phyloP scores from a whole-genome alignment of 2,113 vertebrate genomes.

The Crotalus tigris region DNA sequence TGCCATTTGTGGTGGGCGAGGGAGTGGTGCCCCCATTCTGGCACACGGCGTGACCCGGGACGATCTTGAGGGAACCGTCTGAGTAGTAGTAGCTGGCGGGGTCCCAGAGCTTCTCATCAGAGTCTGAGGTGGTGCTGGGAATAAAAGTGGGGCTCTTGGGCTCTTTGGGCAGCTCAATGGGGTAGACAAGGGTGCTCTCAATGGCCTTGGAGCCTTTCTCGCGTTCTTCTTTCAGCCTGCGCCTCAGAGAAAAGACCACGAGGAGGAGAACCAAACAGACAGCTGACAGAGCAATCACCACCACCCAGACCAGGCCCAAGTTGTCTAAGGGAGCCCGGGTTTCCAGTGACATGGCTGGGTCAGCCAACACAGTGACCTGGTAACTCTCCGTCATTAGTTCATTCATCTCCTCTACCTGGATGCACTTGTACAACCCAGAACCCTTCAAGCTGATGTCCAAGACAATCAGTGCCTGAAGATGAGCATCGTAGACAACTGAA shows the following conservation, averaged over 20 bases:
- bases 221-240: slow-evolving; percentile 83
- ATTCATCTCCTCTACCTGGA: slow-evolving; percentile 83
- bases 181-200: slow-evolving; percentile 91
- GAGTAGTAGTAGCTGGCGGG: slow-evolving; percentile 93
- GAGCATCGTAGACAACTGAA: slow-evolving; percentile 73
- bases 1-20: slow-evolving; percentile 73
- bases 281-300: slow-evolving; percentile 85
- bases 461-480: slow-evolving; percentile 82
- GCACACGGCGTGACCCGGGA: slow-evolving; percentile 88
- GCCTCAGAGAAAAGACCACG: slow-evolving; percentile 82
- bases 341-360: slow-evolving; percentile 79
- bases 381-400: slow-evolving; percentile 82
- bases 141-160: slow-evolving; percentile 80
- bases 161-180: slow-evolving; percentile 90
- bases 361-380: slow-evolving; percentile 79
- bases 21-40: slow-evolving; percentile 74
- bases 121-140: slow-evolving; percentile 78
- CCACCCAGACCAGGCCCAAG: slow-evolving; percentile 88
- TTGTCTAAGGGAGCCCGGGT: slow-evolving; percentile 82
- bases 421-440: slow-evolving; percentile 82
- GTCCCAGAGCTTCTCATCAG: slow-evolving; percentile 91
- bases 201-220: slow-evolving; percentile 85
- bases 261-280: slow-evolving; percentile 83
- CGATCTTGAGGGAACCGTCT: slow-evolving; percentile 93
- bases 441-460: slow-evolving; percentile 75